These are phyloP conservation scores for Leptoclinus maculatus DNA, from an alignment of 2,797 vertebrate species.

Conservation along the genomic window DNA sequence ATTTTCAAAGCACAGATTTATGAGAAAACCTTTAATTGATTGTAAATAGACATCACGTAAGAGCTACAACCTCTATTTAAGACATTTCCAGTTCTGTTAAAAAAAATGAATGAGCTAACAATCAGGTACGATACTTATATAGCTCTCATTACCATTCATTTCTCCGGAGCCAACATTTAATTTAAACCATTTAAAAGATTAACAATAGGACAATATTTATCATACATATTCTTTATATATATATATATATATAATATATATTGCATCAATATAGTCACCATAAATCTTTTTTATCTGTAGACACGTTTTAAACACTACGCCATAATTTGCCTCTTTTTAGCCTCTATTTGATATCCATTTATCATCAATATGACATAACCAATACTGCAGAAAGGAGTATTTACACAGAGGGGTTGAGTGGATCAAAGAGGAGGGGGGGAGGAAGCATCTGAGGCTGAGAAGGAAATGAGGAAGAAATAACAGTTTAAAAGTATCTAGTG, in stretches of 20 bases:
- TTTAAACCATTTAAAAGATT: slow-evolving; percentile 3
- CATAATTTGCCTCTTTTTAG: background rate
- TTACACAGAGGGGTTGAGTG: slow-evolving; percentile 55
- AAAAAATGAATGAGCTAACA: slow-evolving; percentile 38
- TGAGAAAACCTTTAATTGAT: slow-evolving; percentile 77
- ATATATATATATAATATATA: background rate
- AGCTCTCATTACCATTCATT: background rate
- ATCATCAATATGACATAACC: slow-evolving; percentile 22
- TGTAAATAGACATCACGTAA: slow-evolving; percentile 42
- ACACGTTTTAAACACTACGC: slow-evolving; percentile 11
- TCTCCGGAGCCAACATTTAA: background rate
- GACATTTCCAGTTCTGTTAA: slow-evolving; percentile 54
- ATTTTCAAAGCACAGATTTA: slow-evolving; percentile 61
- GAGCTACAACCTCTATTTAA: slow-evolving; percentile 41
- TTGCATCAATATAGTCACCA: background rate
- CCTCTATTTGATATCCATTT: slow-evolving; percentile 30
- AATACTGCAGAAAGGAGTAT: slow-evolving; percentile 62
- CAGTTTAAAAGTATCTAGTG: slow-evolving; percentile 4
- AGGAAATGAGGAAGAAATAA: background rate
- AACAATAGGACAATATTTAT: slow-evolving; percentile 4
- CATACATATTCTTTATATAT: background rate
- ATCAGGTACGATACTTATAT: slow-evolving; percentile 2
- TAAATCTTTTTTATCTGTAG: slow-evolving; percentile 23
- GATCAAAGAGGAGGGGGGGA: slow-evolving; percentile 1
- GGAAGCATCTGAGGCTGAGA: background rate